These are phyloP conservation scores for Luehdorfia chinensis DNA, from an alignment of 1,140 invertebrate genomes.

Conservation along the genomic window DNA sequence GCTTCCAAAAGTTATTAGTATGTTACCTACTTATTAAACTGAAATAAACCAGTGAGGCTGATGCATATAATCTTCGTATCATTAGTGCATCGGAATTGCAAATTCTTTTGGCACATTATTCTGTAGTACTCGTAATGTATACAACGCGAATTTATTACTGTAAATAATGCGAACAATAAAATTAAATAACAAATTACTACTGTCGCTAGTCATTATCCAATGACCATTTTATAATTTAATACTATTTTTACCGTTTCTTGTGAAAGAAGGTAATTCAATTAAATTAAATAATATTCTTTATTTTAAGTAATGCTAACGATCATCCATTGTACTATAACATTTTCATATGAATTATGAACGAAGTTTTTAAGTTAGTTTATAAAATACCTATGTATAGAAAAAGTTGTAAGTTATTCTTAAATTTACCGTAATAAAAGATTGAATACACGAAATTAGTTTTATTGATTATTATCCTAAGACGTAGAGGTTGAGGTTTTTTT, in stretches of 20 bases:
- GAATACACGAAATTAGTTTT: constrained; percentile 23
- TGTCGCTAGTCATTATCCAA: constrained; percentile 12
- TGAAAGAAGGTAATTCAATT: neutral
- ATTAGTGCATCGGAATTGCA: too few species aligned
- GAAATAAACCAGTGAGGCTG: too few species aligned
- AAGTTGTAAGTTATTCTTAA: constrained; percentile 58
- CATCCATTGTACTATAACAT: constrained; percentile 44
- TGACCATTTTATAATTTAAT: constrained; percentile 4
- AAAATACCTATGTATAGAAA: constrained; percentile 41
- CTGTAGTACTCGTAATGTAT: too few species aligned
- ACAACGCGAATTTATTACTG: too few species aligned
- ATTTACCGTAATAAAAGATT: constrained; percentile 54
- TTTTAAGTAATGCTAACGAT: neutral
- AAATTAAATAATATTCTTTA: constrained; percentile 1
- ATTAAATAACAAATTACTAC: neutral
- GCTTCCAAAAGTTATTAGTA: too few species aligned
- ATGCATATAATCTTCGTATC: too few species aligned
- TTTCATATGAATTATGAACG: constrained; percentile 51
- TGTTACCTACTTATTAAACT: too few species aligned
- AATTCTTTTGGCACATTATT: too few species aligned
- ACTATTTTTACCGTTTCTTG: neutral
- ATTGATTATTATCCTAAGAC: constrained; percentile 1
- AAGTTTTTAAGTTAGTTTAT: constrained; percentile 43
- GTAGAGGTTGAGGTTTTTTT: too few species aligned
- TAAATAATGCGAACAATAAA: neutral